Base-by-base conservation (phyloP, 2,113 vertebrate species). In the Colistium nudipinnis region DNA sequence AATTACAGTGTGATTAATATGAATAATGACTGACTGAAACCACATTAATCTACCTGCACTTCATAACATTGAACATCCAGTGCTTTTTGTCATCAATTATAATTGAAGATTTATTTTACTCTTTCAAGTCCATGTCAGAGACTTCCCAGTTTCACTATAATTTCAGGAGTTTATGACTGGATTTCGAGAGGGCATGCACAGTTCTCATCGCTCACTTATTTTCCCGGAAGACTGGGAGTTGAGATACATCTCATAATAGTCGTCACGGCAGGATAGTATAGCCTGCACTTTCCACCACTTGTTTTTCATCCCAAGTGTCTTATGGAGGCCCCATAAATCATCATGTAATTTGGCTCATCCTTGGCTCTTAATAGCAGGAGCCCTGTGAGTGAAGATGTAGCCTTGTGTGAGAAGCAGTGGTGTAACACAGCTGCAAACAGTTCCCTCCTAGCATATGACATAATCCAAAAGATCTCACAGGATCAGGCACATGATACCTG, bases 291-390 rank as follows among this genome's bases (percentile, higher is more conserved):
- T 70, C 60, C 69, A 45, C 54, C 56, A 47, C 45, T 63, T 73
- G 66, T 62, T 76, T 77, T 76, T 12, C 43, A 52, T 70, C 49
- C 51, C 41, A 59, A 11, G 49, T 75, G 68, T 81, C 73, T 74
- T 38, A 43, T 22, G 24, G 52, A 72, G 57, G 55, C 68, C 67
- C 41, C 74, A 85, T 92, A 85, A 88, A 90, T 93, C 84, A 91
- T 61, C 39, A 64, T 61, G 69, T 69, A 72, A 85, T 91, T 85
- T 87, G 69, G 74, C 66, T 65, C 74, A 69, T 82, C 77, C 59
- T 48, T 51, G 81, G 60, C 65, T 76, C 70, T 78, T 73, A 83
- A 81, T 83, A 80, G 69, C 47, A 30, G 54, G 48, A 68, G 54
- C 71, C 62, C 16, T 63, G 68, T 73, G 67, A 73, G 28, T 13